A percentile compares a stretch with the other conserved stretches of the same genome.
Evolutionary conservation across 2,797 vertebrate species (phyloP).

Genomic region (Melanotaenia pygmaea): DNA sequence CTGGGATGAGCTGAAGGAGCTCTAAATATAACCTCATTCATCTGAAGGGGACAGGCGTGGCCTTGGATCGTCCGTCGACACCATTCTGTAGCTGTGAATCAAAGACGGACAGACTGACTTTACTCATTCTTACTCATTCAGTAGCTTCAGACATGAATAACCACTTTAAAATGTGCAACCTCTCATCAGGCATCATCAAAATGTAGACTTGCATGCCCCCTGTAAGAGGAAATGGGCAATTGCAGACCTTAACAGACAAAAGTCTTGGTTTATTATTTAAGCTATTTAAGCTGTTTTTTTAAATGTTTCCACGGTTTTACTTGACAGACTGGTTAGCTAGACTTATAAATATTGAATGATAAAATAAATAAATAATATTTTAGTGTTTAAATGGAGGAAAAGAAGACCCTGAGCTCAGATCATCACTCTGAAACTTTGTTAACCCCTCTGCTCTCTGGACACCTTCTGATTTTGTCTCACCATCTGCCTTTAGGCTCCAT

Average conservation of each 20-base stretch:
- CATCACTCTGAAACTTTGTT: slow-evolving; percentile 56
- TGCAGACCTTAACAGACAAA: slow-evolving; percentile 56
- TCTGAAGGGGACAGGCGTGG: slow-evolving; percentile 38
- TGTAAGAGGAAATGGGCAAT: slow-evolving; percentile 72
- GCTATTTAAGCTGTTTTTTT: neutral
- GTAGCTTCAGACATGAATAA: slow-evolving; percentile 19
- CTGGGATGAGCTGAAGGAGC: slow-evolving; percentile 70
- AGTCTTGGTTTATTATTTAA: neutral
- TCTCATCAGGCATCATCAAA: slow-evolving; percentile 44
- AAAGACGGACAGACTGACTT: slow-evolving; percentile 15
- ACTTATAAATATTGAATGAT: neutral
- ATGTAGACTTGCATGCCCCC: slow-evolving; percentile 77
- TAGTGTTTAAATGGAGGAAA: neutral
- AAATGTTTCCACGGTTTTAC: neutral
- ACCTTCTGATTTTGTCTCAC: slow-evolving; percentile 51
- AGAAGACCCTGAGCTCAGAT: slow-evolving; percentile 38
- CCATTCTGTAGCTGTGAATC: slow-evolving; percentile 30
- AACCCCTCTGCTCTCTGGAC: slow-evolving; percentile 60
- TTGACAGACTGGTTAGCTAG: neutral
- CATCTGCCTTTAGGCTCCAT: slow-evolving; percentile 72
- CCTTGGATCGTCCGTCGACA: slow-evolving; percentile 2
- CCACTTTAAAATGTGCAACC: slow-evolving; percentile 36
- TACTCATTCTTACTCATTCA: slow-evolving; percentile 32
- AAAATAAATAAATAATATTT: neutral
- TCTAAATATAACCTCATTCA: slow-evolving; percentile 73